Percentiles rank a stretch among this genome's conserved stretches.
Evolutionary conservation across 2,888 invertebrate species (phyloP).

Genomic region (Frankliniella fusca): DNA sequence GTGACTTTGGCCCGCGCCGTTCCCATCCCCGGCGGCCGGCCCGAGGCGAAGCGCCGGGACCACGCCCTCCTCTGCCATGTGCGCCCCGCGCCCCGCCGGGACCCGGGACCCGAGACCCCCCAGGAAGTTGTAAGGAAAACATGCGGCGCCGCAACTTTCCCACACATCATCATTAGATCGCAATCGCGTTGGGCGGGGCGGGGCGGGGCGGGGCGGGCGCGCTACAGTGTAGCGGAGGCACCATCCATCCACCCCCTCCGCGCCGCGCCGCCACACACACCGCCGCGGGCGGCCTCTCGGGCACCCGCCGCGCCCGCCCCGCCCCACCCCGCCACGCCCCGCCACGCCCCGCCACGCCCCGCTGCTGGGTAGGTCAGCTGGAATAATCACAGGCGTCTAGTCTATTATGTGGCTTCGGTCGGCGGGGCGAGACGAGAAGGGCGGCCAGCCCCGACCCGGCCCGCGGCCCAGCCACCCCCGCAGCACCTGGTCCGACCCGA

Average conservation of each 20-base stretch:
- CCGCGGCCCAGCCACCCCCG: not conserved
- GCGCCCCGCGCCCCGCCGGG: not conserved
- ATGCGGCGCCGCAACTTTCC: constrained; percentile 7
- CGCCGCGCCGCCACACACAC: not conserved
- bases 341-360: not conserved
- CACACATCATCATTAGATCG: constrained; percentile 22
- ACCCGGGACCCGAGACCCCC: not conserved
- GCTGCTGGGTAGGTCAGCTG: not conserved
- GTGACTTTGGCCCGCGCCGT: not conserved
- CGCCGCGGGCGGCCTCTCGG: not conserved
- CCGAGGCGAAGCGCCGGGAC: not conserved
- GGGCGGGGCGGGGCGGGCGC: not conserved
- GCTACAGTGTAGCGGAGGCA: not conserved
- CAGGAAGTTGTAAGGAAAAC: constrained; percentile 24
- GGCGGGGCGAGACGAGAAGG: not conserved
- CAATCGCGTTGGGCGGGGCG: not conserved
- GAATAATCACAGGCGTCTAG: not conserved
- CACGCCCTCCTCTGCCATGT: not conserved
- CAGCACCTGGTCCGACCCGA: not conserved
- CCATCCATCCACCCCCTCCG: not conserved
- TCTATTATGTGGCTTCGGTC: not conserved
- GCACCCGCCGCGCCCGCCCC: not conserved
- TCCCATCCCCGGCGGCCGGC: not conserved
- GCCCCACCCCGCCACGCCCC: not conserved
- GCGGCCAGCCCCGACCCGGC: not conserved